Conservation (phyloP, 2,113 vertebrate genomes). For the Oreocharis arfaki region DNA sequence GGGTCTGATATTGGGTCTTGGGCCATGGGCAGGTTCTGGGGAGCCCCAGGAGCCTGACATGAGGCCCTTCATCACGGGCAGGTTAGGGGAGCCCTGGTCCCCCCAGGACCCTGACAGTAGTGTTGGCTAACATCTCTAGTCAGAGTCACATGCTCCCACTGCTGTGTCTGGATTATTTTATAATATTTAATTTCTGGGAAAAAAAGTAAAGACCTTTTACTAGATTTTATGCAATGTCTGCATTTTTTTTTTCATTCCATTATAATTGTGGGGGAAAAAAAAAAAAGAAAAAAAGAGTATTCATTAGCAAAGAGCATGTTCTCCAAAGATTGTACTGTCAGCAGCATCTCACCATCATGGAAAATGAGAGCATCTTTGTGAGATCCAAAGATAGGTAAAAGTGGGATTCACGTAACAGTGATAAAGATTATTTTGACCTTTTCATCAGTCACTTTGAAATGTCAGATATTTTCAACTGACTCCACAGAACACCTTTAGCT, state of each 20-base stretch:
- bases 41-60: neutral
- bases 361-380: neutral
- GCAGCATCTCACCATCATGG: neutral
- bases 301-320: neutral
- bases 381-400: neutral
- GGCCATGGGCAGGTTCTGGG: neutral
- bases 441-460: conserved; percentile 34
- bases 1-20: neutral
- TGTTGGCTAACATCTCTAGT: neutral
- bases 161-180: neutral
- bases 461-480: conserved; percentile 12
- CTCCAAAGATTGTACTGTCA: neutral
- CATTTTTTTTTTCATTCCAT: neutral
- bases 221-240: neutral
- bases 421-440: conserved; percentile 38
- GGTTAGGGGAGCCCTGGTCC: accelerated
- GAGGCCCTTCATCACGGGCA: neutral
- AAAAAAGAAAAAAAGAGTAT: neutral
- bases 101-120: too few species aligned
- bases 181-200: neutral
- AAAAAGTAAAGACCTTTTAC: neutral
- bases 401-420: neutral
- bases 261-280: neutral
- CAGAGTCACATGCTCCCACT: neutral
- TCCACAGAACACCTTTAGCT: neutral